phyloP scores from a whole-genome alignment of 2,888 invertebrate species.

The Pocota personata region DNA sequence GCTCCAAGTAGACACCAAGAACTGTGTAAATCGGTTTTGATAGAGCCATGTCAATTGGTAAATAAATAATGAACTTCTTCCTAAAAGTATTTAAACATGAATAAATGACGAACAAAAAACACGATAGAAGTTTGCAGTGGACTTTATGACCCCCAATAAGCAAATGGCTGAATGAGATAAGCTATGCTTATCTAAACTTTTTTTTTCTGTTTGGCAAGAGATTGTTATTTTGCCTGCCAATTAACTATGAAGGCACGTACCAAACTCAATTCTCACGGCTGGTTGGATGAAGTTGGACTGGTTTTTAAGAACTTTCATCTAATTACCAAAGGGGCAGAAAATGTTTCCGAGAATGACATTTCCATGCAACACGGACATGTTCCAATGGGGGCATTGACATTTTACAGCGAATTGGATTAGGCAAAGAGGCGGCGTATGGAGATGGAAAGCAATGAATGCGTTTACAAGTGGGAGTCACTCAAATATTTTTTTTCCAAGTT shows the following conservation, averaged over 20 bases:
- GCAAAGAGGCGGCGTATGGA: not conserved
- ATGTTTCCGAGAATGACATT: not conserved
- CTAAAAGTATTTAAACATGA: not conserved
- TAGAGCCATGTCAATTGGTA: constrained; percentile 78
- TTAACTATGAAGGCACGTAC: not conserved
- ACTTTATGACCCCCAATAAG: not conserved
- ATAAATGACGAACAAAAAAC: not conserved
- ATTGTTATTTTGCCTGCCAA: constrained; percentile 1
- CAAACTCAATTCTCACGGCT: not conserved
- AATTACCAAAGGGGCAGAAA: not conserved
- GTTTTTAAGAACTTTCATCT: not conserved
- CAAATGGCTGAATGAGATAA: constrained; percentile 19
- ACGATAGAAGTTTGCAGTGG: not conserved
- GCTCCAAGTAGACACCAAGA: constrained; percentile 88
- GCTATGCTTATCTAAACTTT: constrained; percentile 30
- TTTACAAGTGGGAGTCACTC: not conserved
- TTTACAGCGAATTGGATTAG: not conserved
- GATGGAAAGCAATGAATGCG: not conserved
- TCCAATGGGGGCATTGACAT: not conserved
- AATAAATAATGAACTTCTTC: not conserved
- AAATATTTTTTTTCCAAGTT: too few species aligned
- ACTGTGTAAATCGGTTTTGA: constrained; percentile 88
- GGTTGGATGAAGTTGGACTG: not conserved
- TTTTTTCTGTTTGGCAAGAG: not conserved
- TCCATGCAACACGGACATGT: not conserved